Conservation (phyloP, 1,140 invertebrate species). For the Temnothorax nylanderi region DNA sequence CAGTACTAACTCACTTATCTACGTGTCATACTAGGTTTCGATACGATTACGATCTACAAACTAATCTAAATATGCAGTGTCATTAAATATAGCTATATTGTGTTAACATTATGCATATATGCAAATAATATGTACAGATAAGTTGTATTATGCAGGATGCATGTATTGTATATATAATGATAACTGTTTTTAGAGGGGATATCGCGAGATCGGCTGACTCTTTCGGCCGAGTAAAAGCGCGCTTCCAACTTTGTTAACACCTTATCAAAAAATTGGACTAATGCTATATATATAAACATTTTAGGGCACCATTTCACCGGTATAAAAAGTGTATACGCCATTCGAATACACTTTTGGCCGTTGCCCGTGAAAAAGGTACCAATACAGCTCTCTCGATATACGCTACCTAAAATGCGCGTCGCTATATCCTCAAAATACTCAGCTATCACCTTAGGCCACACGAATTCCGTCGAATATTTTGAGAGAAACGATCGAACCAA, state of each 20-base stretch:
- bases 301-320: constrained; percentile 69
- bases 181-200: constrained; percentile 31
- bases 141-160: constrained; percentile 62
- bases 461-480: constrained; percentile 54
- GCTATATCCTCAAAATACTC: constrained; percentile 57
- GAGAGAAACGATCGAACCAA: constrained; percentile 9
- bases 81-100: constrained; percentile 62
- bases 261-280: constrained; percentile 70
- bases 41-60: constrained; percentile 55
- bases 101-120: constrained; percentile 78
- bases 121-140: constrained; percentile 75
- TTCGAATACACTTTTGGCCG: constrained; percentile 71
- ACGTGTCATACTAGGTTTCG: constrained; percentile 52
- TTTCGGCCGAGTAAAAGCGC: neutral
- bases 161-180: constrained; percentile 60
- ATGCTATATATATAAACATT: constrained; percentile 68
- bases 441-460: constrained; percentile 72
- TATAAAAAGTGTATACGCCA: constrained; percentile 67
- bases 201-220: constrained; percentile 2
- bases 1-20: constrained; percentile 61
- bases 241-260: constrained; percentile 47
- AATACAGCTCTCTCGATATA: constrained; percentile 36
- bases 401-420: constrained; percentile 53
- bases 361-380: constrained; percentile 45
- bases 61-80: constrained; percentile 73